Evolutionary conservation across 1,140 invertebrate species (phyloP), one percentile per base, ranked within the genome.

Genomic region (Drosophila azteca): DNA sequence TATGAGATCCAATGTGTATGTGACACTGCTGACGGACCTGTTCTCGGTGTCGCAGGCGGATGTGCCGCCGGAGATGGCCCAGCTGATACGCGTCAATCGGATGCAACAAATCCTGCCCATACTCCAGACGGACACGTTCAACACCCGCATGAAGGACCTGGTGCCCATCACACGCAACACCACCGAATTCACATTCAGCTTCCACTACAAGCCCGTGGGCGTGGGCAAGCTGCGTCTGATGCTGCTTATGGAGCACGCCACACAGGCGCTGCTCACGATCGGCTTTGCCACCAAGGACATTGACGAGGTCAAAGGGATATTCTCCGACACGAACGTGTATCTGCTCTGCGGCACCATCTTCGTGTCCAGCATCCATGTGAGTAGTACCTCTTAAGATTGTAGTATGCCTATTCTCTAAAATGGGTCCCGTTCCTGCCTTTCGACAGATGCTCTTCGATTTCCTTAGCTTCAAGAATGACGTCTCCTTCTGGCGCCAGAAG

Each of bases 401-500:
- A 9, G 41, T 3, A 9, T 20, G 26, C 17, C 0, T 20, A 20
- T 20, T 20, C 8, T 4, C 5, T 2, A 9, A 22, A 22, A 45
- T 17, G 1, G 3, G 15, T 71, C 48, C 35, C 45, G 39, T 13
- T 26, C 24, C 24, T 5, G 3, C 48, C 68, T 49, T 22, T 24
- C 68, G 95, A 50, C 92, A 99, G 97, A 91, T 99, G 54, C 93
- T 99, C 8, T 98, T 99, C 91, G 98, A 99, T 91, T 97, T 99
- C 84, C 92, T 99, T 49, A 97, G 98, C 2, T 99, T 99, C 84
- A 99, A 99, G 94, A 99, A 99, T 92, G 98, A 99, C 81, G 96
- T 99, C 4, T 95, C 94, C 72, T 99, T 99, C 91, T 99, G 99
- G 98, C 94, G 95, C 61, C 94, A 94, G 11, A 95, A 96, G 78